Conservation (phyloP, 2,888 invertebrate genomes). For the Megamerina dolium region DNA sequence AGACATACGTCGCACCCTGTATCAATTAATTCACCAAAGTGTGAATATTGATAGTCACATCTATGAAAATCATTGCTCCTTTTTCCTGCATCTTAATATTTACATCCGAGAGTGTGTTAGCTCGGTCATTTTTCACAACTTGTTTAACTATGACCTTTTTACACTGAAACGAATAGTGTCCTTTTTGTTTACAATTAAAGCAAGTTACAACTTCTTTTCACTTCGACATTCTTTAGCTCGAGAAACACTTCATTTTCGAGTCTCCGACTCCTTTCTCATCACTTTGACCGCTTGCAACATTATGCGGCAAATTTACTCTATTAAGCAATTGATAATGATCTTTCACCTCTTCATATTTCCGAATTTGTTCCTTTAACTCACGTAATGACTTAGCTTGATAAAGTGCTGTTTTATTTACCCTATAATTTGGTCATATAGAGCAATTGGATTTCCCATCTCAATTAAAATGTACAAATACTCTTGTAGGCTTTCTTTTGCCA, state of each 20-base stretch:
- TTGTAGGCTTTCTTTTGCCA: constrained; percentile 8
- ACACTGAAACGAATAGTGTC: background rate
- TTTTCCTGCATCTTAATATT: background rate
- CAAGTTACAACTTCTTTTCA: background rate
- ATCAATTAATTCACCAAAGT: constrained; percentile 6
- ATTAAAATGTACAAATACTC: constrained; percentile 10
- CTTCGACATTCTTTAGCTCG: constrained; percentile 2
- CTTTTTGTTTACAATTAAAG: constrained; percentile 2
- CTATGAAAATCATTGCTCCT: background rate
- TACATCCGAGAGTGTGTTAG: background rate
- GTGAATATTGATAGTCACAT: background rate
- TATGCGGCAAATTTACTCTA: background rate
- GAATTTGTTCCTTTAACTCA: constrained; percentile 4
- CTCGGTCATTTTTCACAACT: background rate
- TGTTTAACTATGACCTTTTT: background rate
- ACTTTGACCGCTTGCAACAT: background rate
- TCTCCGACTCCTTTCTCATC: background rate
- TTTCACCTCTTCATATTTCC: constrained; percentile 4
- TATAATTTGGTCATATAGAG: constrained; percentile 8
- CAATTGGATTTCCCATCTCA: constrained; percentile 6
- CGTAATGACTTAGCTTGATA: constrained; percentile 2
- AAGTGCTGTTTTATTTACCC: constrained; percentile 1
- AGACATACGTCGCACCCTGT: constrained; percentile 12
- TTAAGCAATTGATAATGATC: constrained; percentile 2
- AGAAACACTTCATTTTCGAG: too few species aligned